Conservation (phyloP, 2,888 invertebrate genomes). For the Hydraecia micacea region DNA sequence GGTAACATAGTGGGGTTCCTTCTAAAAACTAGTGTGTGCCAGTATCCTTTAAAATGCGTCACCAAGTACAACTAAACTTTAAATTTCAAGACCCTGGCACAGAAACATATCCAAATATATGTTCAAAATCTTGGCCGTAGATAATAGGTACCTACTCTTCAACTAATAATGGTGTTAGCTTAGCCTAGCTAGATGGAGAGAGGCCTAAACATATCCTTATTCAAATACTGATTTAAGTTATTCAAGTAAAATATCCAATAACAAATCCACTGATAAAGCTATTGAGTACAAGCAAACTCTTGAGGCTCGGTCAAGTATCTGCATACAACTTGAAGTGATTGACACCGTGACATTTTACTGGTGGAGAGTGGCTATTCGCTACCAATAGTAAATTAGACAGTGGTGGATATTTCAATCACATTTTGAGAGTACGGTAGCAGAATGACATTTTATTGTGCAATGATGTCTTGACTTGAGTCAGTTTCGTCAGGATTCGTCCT, state of each 20-base stretch:
- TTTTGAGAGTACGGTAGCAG: conserved; percentile 28
- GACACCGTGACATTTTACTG: conserved; percentile 55
- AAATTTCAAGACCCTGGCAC: not conserved
- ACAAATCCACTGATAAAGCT: conserved; percentile 12
- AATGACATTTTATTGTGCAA: conserved; percentile 37
- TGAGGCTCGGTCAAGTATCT: conserved; percentile 39
- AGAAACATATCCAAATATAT: not conserved
- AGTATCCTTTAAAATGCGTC: not conserved
- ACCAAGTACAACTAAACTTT: not conserved
- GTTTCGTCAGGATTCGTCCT: conserved; percentile 2
- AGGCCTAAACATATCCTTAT: conserved; percentile 13
- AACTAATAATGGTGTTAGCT: not conserved
- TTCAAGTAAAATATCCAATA: conserved; percentile 17
- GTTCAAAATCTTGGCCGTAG: not conserved
- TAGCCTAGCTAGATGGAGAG: conserved; percentile 2
- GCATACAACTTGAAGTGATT: conserved; percentile 29
- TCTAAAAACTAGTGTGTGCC: not conserved
- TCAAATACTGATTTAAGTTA: conserved; percentile 24
- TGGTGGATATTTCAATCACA: conserved; percentile 48
- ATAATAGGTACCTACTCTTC: not conserved
- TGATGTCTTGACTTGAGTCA: not conserved
- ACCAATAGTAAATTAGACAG: conserved; percentile 32
- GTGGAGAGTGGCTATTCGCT: conserved; percentile 21
- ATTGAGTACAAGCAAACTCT: conserved; percentile 39
- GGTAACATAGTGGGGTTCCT: not conserved